Base-by-base conservation (phyloP, 2,888 invertebrate genomes). In the Deroplatys truncata region DNA sequence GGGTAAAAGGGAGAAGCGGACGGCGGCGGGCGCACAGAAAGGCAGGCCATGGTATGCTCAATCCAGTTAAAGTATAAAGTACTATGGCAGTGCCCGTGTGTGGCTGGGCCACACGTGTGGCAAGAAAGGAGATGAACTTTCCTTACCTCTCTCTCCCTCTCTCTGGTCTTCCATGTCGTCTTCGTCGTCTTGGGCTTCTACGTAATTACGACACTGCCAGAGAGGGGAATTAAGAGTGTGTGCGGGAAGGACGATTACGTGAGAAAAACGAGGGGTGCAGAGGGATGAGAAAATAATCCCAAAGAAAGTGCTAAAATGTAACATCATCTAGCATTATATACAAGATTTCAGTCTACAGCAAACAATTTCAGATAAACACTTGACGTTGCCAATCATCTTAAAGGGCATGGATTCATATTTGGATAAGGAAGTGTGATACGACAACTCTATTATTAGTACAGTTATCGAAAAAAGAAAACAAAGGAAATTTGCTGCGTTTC, bases 21-120 rank as follows among this genome's bases (percentile, higher is more conserved):
- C 25, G 56, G 56, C 56, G 56, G 56, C 56, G 56, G 56, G 56
- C 20, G 56, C 56, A 72, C 56, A 72, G 56, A 72, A 72, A 72
- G 56, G 25, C 83, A 84, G 84, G 83, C 72, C 49, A 91, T 91
- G 91, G 88, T 89, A 90, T 88, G 89, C 90, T 90, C 89, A 90
- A 90, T 90, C 90, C 90, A 90, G 90, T 90, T 90, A 90, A 72
- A 89, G 90, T 90, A 90, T 90, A 90, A 90, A 90, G 90, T 90
- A 90, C 90, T 90, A 82, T 86, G 88, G 15, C 43, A 49, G 89
- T 72, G 56, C 20, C 56, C 56, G 20, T 20, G 56, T 35, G 86
- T 86, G 88, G 88, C 86, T 84, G 88, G 84, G 87, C 84, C 85
- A 84, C 56, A 82, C 82, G 29, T 35, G 85, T 49, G 29, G 86